phyloP scores from a whole-genome alignment of 2,113 vertebrate species.

The Lonchura striata region DNA sequence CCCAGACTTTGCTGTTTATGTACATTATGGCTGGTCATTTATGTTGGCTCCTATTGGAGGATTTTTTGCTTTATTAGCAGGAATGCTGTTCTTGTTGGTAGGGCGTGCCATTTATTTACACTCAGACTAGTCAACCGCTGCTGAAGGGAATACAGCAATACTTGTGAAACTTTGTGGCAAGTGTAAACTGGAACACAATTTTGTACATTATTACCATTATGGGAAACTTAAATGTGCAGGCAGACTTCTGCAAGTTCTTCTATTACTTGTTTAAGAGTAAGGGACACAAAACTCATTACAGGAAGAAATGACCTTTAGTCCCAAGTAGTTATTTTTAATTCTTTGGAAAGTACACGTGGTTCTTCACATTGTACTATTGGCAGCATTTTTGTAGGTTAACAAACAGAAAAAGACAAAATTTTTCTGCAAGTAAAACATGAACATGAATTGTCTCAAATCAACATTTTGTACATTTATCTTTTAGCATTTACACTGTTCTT shows the following conservation, averaged over 20 bases:
- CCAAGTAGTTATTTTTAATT: background rate
- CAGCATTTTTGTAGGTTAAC: background rate
- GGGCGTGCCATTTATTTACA: constrained; percentile 82
- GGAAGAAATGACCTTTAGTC: background rate
- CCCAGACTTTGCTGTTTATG: constrained; percentile 74
- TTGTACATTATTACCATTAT: background rate
- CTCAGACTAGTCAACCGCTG: constrained; percentile 56
- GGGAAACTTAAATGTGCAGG: background rate
- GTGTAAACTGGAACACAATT: constrained; percentile 17
- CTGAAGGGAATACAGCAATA: background rate
- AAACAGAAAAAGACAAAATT: background rate
- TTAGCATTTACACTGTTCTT: background rate
- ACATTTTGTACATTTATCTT: background rate
- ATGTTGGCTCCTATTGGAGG: constrained; percentile 89
- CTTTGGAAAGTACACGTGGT: background rate
- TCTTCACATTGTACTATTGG: background rate
- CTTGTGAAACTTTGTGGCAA: background rate
- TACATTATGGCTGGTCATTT: constrained; percentile 91
- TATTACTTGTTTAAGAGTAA: background rate
- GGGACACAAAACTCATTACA: background rate
- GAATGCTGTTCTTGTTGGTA: constrained; percentile 89
- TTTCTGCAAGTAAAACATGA: background rate
- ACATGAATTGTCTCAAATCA: background rate
- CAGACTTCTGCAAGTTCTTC: constrained; percentile 19
- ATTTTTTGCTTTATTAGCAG: constrained; percentile 88